Evolutionary conservation across 2,113 vertebrate species (phyloP), one percentile per base, ranked within the genome.

Genomic region (Maccullochella peelii): DNA sequence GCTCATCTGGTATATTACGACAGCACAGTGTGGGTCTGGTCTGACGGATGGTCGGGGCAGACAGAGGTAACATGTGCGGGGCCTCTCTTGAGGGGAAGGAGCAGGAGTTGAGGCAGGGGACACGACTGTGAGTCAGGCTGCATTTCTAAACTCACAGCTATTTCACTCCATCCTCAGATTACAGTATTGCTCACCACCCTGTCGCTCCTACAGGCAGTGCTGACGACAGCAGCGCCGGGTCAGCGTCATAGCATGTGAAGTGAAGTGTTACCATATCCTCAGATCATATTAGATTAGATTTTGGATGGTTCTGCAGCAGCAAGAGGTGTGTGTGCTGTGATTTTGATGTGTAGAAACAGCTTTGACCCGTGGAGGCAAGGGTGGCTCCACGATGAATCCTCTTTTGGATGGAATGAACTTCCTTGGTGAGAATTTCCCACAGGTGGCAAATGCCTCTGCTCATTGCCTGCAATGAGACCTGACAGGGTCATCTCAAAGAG

Each of bases 401-500:
- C 61, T 63, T 63, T 38, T 38, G 61, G 30, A 63, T 33, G 9
- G 33, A 58, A 59, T 73, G 5, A 79, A 59, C 40, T 40, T 49
- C 1, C 20, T 5, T 0, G 10, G 21, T 73, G 50, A 6, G 30
- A 83, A 65, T 78, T 30, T 52, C n/a, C 50, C 23, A 52, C 16
- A 11, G 67, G 47, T 72, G 57, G 66, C 15, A 63, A 77, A 70
- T 23, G 66, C 47, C 12, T 38, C 40, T 44, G 20, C 9, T n/a
- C 36, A 59, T 14, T 66, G 50, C 50, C 50, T 38, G 21, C 23
- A 59, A 67, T 67, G 62, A 58, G 59, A 54, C 27, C 61, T 73
- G 70, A 81, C 50, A 73, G 61, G 79, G 85, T 80, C 82, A 87
- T 61, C 71, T 25, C 73, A 55, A 61, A 67, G 69, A 85, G 68